These are phyloP conservation scores for Euleptes europaea DNA, from an alignment of 2,113 vertebrate species.

Conservation along the genomic window DNA sequence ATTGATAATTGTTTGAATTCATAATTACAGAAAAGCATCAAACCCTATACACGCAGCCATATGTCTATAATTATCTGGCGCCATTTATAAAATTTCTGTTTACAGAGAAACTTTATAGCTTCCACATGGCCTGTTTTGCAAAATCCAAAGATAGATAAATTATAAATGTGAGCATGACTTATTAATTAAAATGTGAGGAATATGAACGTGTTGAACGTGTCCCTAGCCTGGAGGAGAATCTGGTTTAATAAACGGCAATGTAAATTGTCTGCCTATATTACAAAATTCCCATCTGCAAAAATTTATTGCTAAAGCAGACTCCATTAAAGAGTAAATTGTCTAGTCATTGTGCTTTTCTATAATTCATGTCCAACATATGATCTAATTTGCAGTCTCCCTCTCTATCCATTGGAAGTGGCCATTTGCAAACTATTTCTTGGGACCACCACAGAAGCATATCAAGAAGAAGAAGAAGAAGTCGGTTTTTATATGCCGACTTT, in stretches of 20 bases:
- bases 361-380: background rate
- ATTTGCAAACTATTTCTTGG: background rate
- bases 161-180: conserved; percentile 23
- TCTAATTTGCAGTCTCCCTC: conserved; percentile 22
- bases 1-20: conserved; percentile 11
- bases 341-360: conserved; percentile 4
- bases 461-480: too few species aligned
- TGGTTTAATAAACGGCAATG: background rate
- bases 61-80: conserved; percentile 23
- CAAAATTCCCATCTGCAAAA: conserved; percentile 21
- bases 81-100: conserved; percentile 19
- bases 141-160: conserved; percentile 32
- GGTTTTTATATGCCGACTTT: too few species aligned
- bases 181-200: conserved; percentile 5
- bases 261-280: conserved; percentile 21
- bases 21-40: conserved; percentile 27
- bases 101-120: conserved; percentile 26
- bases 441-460: background rate
- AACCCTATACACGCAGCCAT: background rate
- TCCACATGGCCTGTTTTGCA: background rate
- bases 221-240: conserved; percentile 28
- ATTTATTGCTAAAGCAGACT: conserved; percentile 19
- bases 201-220: conserved; percentile 30
- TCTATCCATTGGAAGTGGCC: background rate
- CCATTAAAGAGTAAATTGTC: background rate